Percentiles rank a stretch among this genome's conserved stretches.
phyloP scores from a whole-genome alignment of 2,888 invertebrate species.

The Baronia brevicornis region DNA sequence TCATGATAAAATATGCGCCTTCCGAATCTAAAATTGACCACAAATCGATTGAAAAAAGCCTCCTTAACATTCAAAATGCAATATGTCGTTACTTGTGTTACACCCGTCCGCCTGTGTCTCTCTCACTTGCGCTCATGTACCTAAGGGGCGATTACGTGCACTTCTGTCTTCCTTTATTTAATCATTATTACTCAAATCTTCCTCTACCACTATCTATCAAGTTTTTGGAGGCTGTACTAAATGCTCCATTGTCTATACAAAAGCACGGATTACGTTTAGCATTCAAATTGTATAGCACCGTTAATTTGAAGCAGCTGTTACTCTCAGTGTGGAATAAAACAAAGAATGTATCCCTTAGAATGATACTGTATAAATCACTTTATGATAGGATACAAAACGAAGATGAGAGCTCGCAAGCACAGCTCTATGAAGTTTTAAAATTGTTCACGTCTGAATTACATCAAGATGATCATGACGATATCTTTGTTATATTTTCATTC shows the following conservation, averaged over 20 bases:
- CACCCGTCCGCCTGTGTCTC: constrained; percentile 39
- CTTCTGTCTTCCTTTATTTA: constrained; percentile 36
- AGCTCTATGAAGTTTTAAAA: constrained; percentile 34
- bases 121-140: constrained; percentile 28
- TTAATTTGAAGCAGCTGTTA: constrained; percentile 30
- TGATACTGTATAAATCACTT: constrained; percentile 33
- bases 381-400: constrained; percentile 25
- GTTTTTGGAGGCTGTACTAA: constrained; percentile 34
- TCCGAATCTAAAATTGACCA: constrained; percentile 32
- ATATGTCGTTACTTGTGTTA: constrained; percentile 37
- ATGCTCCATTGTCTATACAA: constrained; percentile 40
- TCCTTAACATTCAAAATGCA: constrained; percentile 33
- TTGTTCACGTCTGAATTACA: constrained; percentile 30
- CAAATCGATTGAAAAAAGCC: no score
- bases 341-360: constrained; percentile 38
- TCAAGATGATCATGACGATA: constrained; percentile 36
- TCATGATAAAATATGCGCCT: constrained; percentile 36
- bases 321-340: constrained; percentile 34
- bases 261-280: constrained; percentile 45
- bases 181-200: constrained; percentile 33
- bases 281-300: constrained; percentile 34
- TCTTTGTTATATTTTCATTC: constrained; percentile 28
- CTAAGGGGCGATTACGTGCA: constrained; percentile 42
- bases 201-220: constrained; percentile 27
- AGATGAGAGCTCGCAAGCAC: constrained; percentile 19